Base-by-base conservation (phyloP, 2,888 invertebrate genomes). In the Brachycybe producta region DNA sequence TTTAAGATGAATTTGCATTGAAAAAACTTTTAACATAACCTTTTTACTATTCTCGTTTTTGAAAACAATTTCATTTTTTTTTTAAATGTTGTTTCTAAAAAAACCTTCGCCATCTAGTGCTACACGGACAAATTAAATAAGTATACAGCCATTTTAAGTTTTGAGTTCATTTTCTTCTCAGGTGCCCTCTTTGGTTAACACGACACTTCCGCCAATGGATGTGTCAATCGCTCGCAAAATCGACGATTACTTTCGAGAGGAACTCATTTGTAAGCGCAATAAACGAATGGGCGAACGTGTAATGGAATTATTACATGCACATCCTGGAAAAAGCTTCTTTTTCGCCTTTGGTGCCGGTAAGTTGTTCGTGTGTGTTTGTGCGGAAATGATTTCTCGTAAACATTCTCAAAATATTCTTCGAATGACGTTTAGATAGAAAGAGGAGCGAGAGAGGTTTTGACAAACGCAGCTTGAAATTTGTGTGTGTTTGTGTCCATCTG, bases 261-360 rank as follows among this genome's bases (percentile, higher is more conserved):
- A 74, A 56, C 66, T 74, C n/a, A 70, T 74, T 36, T 64, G 66
- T 53, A 67, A 68, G 54, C 62, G 74, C 15, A 74, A 74, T 58
- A 57, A 65, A 45, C 59, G 72, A 49, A 75, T 74, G 73, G 71
- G 70, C 7, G 58, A 63, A 30, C 60, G 71, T 42, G 67, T 72
- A 2, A 60, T 65, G 7, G 58, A 64, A 42, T 61, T 73, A 36
- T 61, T 74, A n/a, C 54, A 60, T 23, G 58, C 61, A n/a, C 59
- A 69, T 56, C 69, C 70, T 1, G 60, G 67, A 42, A 61, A 65
- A 48, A 69, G 66, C 47, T 69, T 70, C 59, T 73, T 74, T 62
- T 72, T 73, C 57, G 74, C 73, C 38, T 70, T 74, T 56, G 74
- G 74, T 54, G 70, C 73, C 57, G 73, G 73, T 69, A 57, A 57